Conservation (phyloP, 2,888 invertebrate genomes). For the Protonemura montana region DNA sequence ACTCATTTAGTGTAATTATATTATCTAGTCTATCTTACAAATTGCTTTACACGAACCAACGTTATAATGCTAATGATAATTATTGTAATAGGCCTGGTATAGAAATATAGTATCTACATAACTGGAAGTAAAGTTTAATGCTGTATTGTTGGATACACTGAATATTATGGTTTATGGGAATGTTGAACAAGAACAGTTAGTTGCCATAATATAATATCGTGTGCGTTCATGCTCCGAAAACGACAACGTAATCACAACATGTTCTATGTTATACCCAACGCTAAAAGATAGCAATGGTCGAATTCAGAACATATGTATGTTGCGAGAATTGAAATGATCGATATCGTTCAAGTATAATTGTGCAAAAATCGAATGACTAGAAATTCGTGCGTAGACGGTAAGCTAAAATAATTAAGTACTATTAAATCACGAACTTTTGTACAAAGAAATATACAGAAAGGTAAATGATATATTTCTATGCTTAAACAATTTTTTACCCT, state of each 20-base stretch:
- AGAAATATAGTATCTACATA: not conserved
- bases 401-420: conserved; percentile 7
- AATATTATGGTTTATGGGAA: not conserved
- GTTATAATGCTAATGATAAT: not conserved
- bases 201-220: not conserved
- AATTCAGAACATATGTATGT: not conserved
- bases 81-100: not conserved
- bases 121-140: not conserved
- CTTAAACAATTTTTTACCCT: too few relatives aligned
- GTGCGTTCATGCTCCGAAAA: too few relatives aligned
- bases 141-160: not conserved
- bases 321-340: not conserved
- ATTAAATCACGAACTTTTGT: not conserved
- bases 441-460: not conserved
- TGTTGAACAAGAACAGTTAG: not conserved
- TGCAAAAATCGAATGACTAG: conserved; percentile 3
- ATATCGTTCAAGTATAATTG: not conserved
- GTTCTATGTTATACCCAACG: not conserved
- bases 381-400: not conserved
- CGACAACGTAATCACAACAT: not conserved
- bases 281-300: not conserved
- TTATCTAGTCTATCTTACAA: not conserved
- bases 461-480: too few relatives aligned
- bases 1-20: not conserved
- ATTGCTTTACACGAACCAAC: not conserved